Base-by-base conservation (phyloP, 1,140 invertebrate genomes). In the Papilio aristodemus region DNA sequence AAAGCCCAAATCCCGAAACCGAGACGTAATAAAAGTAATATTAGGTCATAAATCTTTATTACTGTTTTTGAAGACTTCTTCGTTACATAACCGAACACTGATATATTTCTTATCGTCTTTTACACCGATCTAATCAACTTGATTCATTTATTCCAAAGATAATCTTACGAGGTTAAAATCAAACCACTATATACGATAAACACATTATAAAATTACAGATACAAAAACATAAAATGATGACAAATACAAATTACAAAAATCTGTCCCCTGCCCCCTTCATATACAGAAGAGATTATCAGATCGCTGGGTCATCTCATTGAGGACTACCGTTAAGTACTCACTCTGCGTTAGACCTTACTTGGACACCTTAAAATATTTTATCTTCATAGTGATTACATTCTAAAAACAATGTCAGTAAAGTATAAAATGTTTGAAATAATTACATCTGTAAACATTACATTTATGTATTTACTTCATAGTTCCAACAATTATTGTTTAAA, bases 21-120 rank as follows among this genome's bases (percentile, higher is more conserved):
- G 76, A 78, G 83, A 83, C 80, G 84, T 86, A 88, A 85, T 87
- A 82, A 85, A 84, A 88, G 81, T 83, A 83, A 86, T 88, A 88
- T 88, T 84, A 84, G 82, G 75, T 76, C 74, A 79, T 86, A 86
- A 88, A 86, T 85, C 83, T 83, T 86, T 86, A 85, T 86, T 79
- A 71, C 73, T 74, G 71, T 75, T 79, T 80, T 75, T 71, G 57
- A 74, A 46, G 73, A 54, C 69, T 63, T 70, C 74, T 76, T 79
- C 69, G 67, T 71, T 58, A 74, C 78, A 78, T 80, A 80, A 80
- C 81, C 80, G 80, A 87, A 86, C 83, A 85, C 85, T 71, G 81
- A 76, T 80, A 81, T 86, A 75, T 79, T 82, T 81, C 79, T 75
- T 78, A 83, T 83, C 77, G 67, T 71, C 71, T 79, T 72, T 22